Evolutionary conservation across 2,888 invertebrate species (phyloP).

Genomic region (Napeogenes inachia): DNA sequence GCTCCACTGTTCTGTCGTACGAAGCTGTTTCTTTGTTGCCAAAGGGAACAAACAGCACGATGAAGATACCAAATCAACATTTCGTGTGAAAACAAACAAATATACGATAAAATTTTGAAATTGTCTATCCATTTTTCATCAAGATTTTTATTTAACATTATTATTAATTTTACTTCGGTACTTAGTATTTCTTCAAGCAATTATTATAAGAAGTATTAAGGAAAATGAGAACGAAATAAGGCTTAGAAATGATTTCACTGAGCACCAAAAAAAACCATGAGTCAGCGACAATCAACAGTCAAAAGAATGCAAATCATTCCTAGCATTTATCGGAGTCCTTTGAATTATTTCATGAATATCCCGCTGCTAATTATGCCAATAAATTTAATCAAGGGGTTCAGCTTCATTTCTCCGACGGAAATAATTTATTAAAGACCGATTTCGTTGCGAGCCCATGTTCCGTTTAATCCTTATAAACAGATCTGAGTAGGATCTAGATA

Average conservation of each 20-base stretch:
- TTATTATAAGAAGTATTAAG: no score
- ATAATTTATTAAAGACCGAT: slow-evolving; percentile 12
- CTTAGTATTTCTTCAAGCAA: no score
- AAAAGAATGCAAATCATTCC: slow-evolving; percentile 6
- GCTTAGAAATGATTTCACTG: no score
- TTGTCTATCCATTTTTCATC: no score
- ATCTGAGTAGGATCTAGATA: no score
- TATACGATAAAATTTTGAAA: no score
- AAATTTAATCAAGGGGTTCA: slow-evolving; percentile 18
- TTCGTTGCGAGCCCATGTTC: neutral
- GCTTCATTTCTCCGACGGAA: slow-evolving; percentile 8
- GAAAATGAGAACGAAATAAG: no score
- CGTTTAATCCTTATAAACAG: no score
- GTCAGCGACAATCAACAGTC: slow-evolving; percentile 2
- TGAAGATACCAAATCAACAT: slow-evolving; percentile 8
- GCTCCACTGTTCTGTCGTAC: slow-evolving; percentile 16
- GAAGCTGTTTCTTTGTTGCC: slow-evolving; percentile 29
- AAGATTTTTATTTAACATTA: no score
- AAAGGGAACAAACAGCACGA: slow-evolving; percentile 18
- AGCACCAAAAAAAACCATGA: neutral
- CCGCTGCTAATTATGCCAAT: slow-evolving; percentile 12
- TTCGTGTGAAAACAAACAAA: no score
- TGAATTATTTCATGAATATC: slow-evolving; percentile 16
- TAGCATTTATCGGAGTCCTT: slow-evolving; percentile 2
- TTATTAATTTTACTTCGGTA: no score